phyloP scores from a whole-genome alignment of 2,888 invertebrate genomes.

The Apoda limacodes region DNA sequence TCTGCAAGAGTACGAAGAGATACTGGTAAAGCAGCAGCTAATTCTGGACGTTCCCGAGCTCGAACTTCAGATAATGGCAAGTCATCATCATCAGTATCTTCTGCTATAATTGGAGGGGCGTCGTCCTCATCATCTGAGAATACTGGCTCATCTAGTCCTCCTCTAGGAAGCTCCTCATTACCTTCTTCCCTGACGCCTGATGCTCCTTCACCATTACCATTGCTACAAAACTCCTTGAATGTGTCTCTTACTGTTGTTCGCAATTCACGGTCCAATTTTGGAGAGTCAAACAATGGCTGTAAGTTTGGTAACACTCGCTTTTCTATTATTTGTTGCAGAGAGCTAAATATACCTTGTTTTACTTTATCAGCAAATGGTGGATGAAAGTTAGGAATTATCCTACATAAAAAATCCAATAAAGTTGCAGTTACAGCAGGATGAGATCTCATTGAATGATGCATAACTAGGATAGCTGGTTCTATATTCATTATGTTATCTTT shows the following conservation, averaged over 20 bases:
- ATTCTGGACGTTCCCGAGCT: constrained; percentile 72
- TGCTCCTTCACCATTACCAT: constrained; percentile 59
- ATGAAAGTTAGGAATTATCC: constrained; percentile 91
- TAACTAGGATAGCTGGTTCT: constrained; percentile 92
- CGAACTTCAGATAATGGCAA: constrained; percentile 82
- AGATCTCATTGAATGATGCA: constrained; percentile 93
- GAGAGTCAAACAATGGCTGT: constrained; percentile 88
- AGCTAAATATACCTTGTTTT: constrained; percentile 83
- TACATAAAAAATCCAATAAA: constrained; percentile 89
- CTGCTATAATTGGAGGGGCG: constrained; percentile 52
- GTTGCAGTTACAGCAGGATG: constrained; percentile 93
- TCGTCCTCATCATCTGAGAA: constrained; percentile 92
- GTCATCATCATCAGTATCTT: constrained; percentile 81
- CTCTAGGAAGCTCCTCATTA: constrained; percentile 46
- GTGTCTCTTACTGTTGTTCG: constrained; percentile 87
- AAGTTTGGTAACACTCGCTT: constrained; percentile 92
- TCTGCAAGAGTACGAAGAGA: constrained; percentile 55
- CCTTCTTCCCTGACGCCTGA: constrained; percentile 61
- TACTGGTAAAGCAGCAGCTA: constrained; percentile 56
- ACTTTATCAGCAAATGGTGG: constrained; percentile 84
- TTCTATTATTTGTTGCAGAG: constrained; percentile 86
- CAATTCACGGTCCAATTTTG: constrained; percentile 86
- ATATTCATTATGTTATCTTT: constrained; percentile 97
- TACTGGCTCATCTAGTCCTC: constrained; percentile 75
- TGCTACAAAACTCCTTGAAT: constrained; percentile 89